Percentiles rank a stretch among this genome's conserved stretches.
These are phyloP conservation scores for Trichechus manatus DNA, from an alignment of 2,113 vertebrate species.

Conservation along the genomic window DNA sequence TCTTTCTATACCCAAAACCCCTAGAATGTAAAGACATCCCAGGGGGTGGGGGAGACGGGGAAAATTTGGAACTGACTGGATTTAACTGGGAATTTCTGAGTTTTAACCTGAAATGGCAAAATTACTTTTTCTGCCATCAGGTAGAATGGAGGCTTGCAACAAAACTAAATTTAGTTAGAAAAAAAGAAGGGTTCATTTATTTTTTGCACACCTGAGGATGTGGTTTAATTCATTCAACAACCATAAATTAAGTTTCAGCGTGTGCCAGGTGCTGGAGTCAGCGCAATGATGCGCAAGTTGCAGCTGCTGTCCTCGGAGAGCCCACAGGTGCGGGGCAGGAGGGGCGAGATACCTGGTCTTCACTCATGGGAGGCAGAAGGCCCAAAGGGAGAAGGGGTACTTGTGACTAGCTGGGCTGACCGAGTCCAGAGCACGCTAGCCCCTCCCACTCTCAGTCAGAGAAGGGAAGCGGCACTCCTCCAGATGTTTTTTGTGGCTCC, in stretches of 20 bases:
- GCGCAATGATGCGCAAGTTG: accelerated
- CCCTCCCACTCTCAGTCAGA: neutral
- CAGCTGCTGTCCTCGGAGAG: neutral
- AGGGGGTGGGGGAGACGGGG: neutral
- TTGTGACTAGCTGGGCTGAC: neutral
- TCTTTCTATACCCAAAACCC: neutral
- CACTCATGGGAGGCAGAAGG: no score
- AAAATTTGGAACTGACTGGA: neutral
- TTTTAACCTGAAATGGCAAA: slow-evolving; percentile 41
- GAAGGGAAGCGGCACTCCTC: neutral
- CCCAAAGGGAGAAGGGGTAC: neutral
- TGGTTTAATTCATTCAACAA: neutral
- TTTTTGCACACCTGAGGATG: neutral
- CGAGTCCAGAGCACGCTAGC: neutral
- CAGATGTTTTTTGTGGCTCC: neutral
- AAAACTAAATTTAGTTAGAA: neutral
- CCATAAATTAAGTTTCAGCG: accelerated
- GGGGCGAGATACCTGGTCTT: accelerated
- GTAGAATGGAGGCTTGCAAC: neutral
- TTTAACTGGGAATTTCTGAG: neutral
- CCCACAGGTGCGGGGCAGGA: neutral
- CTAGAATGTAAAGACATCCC: neutral
- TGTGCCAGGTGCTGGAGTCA: neutral
- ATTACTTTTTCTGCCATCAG: neutral
- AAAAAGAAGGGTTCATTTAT: neutral